Evolutionary conservation across 2,888 invertebrate species (phyloP), one percentile per base, ranked within the genome.

Genomic region (Calameuta idolon): DNA sequence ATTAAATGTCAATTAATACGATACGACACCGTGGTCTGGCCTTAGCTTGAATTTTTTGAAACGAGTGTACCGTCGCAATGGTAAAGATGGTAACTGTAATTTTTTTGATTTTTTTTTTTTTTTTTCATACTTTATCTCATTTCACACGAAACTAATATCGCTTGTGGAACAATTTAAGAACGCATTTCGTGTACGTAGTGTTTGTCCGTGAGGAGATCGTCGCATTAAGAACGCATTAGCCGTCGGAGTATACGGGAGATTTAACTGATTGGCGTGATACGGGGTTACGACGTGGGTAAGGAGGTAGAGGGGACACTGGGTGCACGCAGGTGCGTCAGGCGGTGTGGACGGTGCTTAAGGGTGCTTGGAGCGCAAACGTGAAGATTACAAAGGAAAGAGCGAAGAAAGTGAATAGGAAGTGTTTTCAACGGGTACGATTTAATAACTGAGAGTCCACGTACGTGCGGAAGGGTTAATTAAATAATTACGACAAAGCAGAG

Each of bases 201-300:
- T 71, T 30, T 71, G 33, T 9, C 71, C 23, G 30, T 23, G 69
- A 69, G 77, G 75, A 40, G 69, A 86, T 87, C 83, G 87, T 87
- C 87, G 86, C 88, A 87, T 90, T 87, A 89, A 88, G 87, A 88
- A 88, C 87, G 87, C 87, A 89, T 89, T 90, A 89, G 86, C 85
- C 89, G 88, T 88, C 40, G 23, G 85, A 86, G 86, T 85, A 84
- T 85, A 83, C 83, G 84, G 78, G 80, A 84, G 79, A 84, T 87
- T 40, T 87, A 89, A 88, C 82, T 83, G 88, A 88, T 88, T 85
- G 85, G 87, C 88, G 88, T 85, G 88, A 87, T 87, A 85, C 79
- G 84, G 81, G 82, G 81, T 81, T 80, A 76, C 78, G 76, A 80
- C 81, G 81, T 71, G 0, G 30, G 71, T 71, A 71, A 5, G 0